Conservation (phyloP, 2,888 invertebrate genomes). For the Lingula anatina region DNA sequence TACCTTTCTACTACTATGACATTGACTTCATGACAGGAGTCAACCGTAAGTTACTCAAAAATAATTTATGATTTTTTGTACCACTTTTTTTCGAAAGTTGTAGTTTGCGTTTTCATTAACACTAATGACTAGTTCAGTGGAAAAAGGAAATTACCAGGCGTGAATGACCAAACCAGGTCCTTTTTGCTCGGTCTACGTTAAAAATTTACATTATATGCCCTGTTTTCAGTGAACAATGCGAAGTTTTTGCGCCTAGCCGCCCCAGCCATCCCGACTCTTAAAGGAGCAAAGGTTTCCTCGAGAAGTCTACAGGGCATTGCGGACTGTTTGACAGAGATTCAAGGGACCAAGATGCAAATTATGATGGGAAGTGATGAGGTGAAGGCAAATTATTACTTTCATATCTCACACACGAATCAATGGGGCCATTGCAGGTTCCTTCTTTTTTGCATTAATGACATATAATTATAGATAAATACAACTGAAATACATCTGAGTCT, state of each 20-base stretch:
- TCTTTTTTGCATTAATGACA: not conserved
- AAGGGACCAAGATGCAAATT: constrained; percentile 26
- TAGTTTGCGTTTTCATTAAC: too few relatives aligned
- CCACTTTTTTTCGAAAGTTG: too few relatives aligned
- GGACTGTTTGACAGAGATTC: constrained; percentile 58
- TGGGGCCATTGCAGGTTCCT: not conserved
- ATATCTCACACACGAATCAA: too few relatives aligned
- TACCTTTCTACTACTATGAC: constrained; percentile 79
- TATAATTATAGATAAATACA: too few relatives aligned
- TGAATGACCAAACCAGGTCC: too few relatives aligned
- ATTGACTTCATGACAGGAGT: constrained; percentile 70
- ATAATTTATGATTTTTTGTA: not conserved
- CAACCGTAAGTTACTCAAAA: constrained; percentile 60
- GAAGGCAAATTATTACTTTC: too few relatives aligned
- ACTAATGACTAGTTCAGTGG: too few relatives aligned
- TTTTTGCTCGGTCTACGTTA: too few relatives aligned
- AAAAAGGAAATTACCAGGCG: not conserved
- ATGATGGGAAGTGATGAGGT: constrained; percentile 40
- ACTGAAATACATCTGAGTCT: too few relatives aligned
- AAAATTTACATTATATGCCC: not conserved
- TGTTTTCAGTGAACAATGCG: constrained; percentile 22
- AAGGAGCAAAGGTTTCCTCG: constrained; percentile 78
- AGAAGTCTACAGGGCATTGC: constrained; percentile 21
- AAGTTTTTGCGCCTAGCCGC: constrained; percentile 54
- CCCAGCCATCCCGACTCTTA: constrained; percentile 65